A percentile compares a stretch with the other conserved stretches of the same genome.
Evolutionary conservation across 2,888 invertebrate genomes (phyloP).

Genomic region (Chrysolina oricalcia): DNA sequence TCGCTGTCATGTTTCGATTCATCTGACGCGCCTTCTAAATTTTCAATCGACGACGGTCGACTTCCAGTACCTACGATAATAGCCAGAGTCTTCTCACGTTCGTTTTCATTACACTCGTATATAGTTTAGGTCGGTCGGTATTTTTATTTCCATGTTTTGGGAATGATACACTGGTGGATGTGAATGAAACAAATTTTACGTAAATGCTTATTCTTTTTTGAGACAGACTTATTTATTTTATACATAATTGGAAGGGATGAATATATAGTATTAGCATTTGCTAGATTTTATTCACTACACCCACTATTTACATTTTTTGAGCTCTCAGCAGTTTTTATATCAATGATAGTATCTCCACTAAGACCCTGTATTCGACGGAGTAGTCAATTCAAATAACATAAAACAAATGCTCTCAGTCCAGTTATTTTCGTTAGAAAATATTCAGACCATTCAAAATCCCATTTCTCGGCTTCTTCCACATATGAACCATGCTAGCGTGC

Average conservation of each 20-base stretch:
- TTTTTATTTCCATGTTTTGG: not conserved
- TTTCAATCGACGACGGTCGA: conserved; percentile 5
- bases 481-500: not conserved
- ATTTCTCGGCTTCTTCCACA: not conserved
- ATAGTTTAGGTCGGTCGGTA: not conserved
- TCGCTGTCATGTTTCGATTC: conserved; percentile 4
- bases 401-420: not conserved
- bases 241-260: too few species aligned
- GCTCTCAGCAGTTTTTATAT: conserved; percentile 2
- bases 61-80: conserved; percentile 19
- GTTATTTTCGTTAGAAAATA: not conserved
- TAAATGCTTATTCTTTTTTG: too few species aligned
- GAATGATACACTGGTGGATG: too few species aligned
- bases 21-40: not conserved
- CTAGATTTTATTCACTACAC: too few species aligned
- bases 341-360: conserved; percentile 17
- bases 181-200: too few species aligned
- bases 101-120: not conserved
- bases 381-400: too few species aligned
- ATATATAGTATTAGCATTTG: too few species aligned
- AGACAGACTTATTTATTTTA: too few species aligned
- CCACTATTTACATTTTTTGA: too few species aligned
- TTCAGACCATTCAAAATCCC: not conserved
- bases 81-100: not conserved
- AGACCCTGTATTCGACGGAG: too few species aligned